These are phyloP conservation scores for Andrena bicolor DNA, from an alignment of 2,888 invertebrate species.

Conservation along the genomic window DNA sequence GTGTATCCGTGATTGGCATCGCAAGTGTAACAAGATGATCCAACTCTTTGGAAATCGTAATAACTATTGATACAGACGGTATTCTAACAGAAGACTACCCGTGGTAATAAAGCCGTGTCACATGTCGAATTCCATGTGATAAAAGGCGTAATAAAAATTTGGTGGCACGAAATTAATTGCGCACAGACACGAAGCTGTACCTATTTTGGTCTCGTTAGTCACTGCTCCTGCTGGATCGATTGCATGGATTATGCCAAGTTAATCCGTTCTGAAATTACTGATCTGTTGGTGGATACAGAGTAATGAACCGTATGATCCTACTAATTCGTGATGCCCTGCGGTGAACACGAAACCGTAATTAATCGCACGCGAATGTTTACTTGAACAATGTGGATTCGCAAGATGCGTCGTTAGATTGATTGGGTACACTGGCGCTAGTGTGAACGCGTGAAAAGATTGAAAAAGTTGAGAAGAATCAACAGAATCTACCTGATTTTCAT, in stretches of 20 bases:
- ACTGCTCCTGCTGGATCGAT: background rate
- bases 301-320: slow-evolving; percentile 20
- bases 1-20: too few relatives aligned
- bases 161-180: background rate
- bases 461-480: too few relatives aligned
- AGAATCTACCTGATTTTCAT: background rate
- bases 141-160: background rate
- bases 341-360: background rate
- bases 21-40: slow-evolving; percentile 5
- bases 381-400: too few relatives aligned
- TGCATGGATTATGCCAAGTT: slow-evolving; percentile 16
- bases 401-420: too few relatives aligned
- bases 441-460: too few relatives aligned
- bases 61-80: background rate
- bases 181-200: background rate
- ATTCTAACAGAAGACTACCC: background rate
- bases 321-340: background rate
- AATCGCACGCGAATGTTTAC: background rate
- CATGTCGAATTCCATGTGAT: background rate
- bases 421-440: too few relatives aligned
- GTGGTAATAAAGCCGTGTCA: background rate
- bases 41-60: background rate
- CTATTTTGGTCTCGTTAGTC: slow-evolving; percentile 5
- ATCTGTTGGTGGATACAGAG: slow-evolving; percentile 14
- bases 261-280: slow-evolving; percentile 34